A percentile compares a stretch with the other conserved stretches of the same genome.
These are phyloP conservation scores for Fregata magnificens DNA, from an alignment of 2,113 vertebrate species.

Conservation along the genomic window DNA sequence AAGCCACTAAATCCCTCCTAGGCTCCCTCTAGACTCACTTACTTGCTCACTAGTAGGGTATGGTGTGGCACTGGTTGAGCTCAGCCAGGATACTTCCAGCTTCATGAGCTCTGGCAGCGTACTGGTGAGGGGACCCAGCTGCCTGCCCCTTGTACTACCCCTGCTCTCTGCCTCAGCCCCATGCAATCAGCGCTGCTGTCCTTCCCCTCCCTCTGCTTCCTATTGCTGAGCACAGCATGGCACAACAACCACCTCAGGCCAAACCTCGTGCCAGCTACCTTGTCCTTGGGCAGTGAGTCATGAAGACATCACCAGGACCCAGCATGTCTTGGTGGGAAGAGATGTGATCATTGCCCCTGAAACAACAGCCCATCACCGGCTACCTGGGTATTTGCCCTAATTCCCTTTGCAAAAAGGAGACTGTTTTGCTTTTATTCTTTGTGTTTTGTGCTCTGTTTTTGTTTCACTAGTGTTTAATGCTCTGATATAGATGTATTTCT, in stretches of 20 bases:
- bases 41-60: neutral
- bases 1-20: neutral
- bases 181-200: neutral
- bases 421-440: neutral
- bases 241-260: neutral
- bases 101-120: neutral
- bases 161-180: neutral
- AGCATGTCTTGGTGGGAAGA: neutral
- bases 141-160: neutral
- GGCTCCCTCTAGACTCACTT: neutral
- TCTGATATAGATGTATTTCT: conserved; percentile 20
- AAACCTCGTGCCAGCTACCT: neutral
- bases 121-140: neutral
- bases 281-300: rapidly evolving
- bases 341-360: neutral
- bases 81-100: neutral
- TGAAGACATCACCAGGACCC: neutral
- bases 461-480: neutral
- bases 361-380: neutral
- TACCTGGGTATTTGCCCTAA: neutral
- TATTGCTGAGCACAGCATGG: neutral
- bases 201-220: neutral
- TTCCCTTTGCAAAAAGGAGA: neutral
- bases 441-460: neutral
- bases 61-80: neutral